Percentiles rank a stretch among this genome's conserved stretches.
phyloP scores from a whole-genome alignment of 2,797 vertebrate genomes.

The Pangasius krempfi region DNA sequence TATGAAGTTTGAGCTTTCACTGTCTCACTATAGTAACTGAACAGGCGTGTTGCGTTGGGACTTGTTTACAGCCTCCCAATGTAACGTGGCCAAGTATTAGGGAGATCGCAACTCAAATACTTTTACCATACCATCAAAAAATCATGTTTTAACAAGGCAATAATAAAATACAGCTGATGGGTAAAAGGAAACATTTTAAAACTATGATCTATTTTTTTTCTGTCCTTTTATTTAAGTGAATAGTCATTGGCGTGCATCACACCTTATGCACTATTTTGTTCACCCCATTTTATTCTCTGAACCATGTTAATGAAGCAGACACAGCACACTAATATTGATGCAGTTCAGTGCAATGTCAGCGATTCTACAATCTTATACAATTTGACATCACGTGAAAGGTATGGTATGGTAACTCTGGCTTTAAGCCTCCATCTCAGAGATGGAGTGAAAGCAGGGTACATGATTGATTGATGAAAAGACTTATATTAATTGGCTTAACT shows the following conservation, averaged over 20 bases:
- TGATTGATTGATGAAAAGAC: background rate
- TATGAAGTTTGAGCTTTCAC: background rate
- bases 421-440: background rate
- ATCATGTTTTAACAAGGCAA: background rate
- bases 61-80: background rate
- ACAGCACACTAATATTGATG: background rate
- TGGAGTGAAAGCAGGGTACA: background rate
- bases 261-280: too few species aligned
- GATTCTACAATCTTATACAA: background rate
- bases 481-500: conserved; percentile 21
- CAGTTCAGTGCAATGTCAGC: background rate
- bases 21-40: background rate
- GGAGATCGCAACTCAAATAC: too few species aligned
- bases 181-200: background rate
- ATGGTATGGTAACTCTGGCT: background rate
- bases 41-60: background rate
- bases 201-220: background rate
- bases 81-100: background rate
- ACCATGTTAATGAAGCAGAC: background rate
- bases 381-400: background rate
- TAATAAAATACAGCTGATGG: background rate
- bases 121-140: background rate
- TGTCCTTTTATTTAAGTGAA: too few species aligned
- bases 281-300: background rate
- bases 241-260: too few species aligned